Percentiles rank a stretch among this genome's conserved stretches.
Conservation (phyloP, 1,140 invertebrate species). For the Gonioctena quinquepunctata region DNA sequence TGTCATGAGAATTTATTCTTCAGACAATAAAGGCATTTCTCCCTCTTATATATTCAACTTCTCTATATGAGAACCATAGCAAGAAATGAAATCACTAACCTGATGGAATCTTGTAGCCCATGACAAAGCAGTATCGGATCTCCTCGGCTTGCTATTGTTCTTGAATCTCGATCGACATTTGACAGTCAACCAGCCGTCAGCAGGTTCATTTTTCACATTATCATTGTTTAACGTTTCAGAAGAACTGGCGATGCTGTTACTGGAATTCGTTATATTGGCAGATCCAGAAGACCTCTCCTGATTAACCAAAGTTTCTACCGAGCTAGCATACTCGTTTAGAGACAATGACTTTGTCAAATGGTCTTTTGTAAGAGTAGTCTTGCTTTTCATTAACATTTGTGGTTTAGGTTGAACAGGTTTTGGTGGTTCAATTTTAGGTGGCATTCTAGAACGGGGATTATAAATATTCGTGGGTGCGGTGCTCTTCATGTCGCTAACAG, state of each 20-base stretch:
- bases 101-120: constrained; percentile 70
- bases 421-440: background rate
- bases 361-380: constrained; percentile 39
- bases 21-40: no score
- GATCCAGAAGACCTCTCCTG: constrained; percentile 59
- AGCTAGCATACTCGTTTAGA: constrained; percentile 53
- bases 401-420: background rate
- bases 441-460: background rate
- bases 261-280: constrained; percentile 55
- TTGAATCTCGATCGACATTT: constrained; percentile 62
- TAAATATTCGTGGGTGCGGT: background rate
- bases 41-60: no score
- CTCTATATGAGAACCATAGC: no score
- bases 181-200: constrained; percentile 70
- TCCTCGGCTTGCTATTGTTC: constrained; percentile 46
- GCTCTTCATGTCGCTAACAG: constrained; percentile 49
- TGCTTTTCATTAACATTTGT: constrained; percentile 35
- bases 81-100: constrained; percentile 55
- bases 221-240: constrained; percentile 60
- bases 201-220: constrained; percentile 58
- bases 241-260: constrained; percentile 64
- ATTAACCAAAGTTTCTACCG: constrained; percentile 61
- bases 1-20: no score
- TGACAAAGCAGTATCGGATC: constrained; percentile 56
- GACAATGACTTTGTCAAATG: constrained; percentile 38